These are phyloP conservation scores for Ctenosaura bakeri DNA, from an alignment of 2,797 vertebrate species.

Conservation along the genomic window DNA sequence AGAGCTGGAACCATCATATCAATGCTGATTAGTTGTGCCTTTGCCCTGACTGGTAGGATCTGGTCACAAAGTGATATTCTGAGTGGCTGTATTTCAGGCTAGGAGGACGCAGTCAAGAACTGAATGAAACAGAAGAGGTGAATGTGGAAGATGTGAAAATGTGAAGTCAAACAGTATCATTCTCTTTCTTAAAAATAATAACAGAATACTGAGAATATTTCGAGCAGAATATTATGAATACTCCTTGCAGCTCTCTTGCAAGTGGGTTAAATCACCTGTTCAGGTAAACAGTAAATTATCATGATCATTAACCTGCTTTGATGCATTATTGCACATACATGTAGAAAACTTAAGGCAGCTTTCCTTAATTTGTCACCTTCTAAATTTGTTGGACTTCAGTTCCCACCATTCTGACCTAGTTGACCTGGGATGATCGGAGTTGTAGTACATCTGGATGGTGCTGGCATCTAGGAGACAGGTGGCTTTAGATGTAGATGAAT, in stretches of 20 bases:
- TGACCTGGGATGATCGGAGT: not conserved
- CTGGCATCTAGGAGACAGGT: not conserved
- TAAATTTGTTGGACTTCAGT: not conserved
- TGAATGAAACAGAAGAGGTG: not conserved
- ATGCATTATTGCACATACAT: not conserved
- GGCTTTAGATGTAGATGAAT: not conserved
- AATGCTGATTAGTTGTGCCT: not conserved
- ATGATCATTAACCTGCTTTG: not conserved
- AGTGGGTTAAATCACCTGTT: not conserved
- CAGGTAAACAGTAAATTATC: not conserved
- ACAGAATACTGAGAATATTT: not conserved
- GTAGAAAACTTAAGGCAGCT: not conserved
- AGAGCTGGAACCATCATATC: not conserved
- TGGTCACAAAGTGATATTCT: not conserved
- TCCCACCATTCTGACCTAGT: not conserved
- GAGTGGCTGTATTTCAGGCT: not conserved
- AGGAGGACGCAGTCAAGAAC: not conserved
- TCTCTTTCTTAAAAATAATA: not conserved
- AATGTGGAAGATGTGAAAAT: conserved; percentile 1
- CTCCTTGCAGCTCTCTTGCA: not conserved
- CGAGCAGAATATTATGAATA: conserved; percentile 17
- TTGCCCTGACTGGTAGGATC: not conserved
- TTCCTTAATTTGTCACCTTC: not conserved
- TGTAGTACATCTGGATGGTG: not conserved
- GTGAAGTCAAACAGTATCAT: not conserved